phyloP scores from a whole-genome alignment of 2,888 invertebrate species.

The Macroteleia sp. region DNA sequence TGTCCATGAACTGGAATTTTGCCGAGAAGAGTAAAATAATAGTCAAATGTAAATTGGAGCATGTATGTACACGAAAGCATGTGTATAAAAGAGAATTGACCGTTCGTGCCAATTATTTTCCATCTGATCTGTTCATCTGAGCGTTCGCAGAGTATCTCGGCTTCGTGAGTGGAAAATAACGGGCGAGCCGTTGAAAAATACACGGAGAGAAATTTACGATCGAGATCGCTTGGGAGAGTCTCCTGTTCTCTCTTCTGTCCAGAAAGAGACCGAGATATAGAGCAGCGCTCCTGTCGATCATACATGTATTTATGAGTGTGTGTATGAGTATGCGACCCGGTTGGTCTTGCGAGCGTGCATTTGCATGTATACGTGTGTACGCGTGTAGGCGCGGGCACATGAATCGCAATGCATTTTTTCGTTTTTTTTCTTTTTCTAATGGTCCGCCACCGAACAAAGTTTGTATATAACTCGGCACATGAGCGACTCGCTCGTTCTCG shows the following conservation, averaged over 20 bases:
- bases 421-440: conserved; percentile 29
- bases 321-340: too few species aligned
- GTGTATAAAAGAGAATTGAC: too few species aligned
- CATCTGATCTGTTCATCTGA: too few species aligned
- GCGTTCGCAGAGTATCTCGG: too few species aligned
- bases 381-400: too few species aligned
- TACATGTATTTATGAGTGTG: not conserved
- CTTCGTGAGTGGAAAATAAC: conserved; percentile 1
- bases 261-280: not conserved
- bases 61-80: too few species aligned
- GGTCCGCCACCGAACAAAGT: conserved; percentile 10
- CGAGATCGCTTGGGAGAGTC: conserved; percentile 25
- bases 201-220: conserved; percentile 29
- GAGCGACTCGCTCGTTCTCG: conserved; percentile 57
- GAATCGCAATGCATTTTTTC: not conserved
- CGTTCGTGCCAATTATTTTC: too few species aligned
- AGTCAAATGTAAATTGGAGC: too few species aligned
- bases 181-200: not conserved
- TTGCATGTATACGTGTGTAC: not conserved
- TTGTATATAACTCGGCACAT: conserved; percentile 19
- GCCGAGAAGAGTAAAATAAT: too few species aligned
- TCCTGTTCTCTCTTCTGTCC: not conserved
- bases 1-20: too few species aligned
- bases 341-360: not conserved
- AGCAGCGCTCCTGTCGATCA: conserved; percentile 28